Percentiles rank a stretch among this genome's conserved stretches.
Conservation (phyloP, 2,888 invertebrate genomes). For the Thera britannica region DNA sequence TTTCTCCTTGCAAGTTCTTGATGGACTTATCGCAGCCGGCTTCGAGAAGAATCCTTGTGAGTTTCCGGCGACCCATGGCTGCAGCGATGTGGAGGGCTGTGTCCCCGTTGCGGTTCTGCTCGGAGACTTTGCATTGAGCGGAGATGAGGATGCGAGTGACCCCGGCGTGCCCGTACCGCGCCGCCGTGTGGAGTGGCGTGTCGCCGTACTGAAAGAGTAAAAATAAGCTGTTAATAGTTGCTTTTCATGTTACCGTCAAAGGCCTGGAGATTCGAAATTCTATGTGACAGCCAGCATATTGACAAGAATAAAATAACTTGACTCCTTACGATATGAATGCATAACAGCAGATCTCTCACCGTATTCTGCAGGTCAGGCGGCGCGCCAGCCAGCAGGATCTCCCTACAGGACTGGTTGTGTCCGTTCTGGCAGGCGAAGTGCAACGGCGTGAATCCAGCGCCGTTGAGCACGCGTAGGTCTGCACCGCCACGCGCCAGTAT, state of each 20-base stretch:
- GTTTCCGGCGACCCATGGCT: conserved; percentile 96
- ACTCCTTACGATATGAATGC: neutral
- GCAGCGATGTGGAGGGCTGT: conserved; percentile 97
- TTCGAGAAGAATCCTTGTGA: conserved; percentile 95
- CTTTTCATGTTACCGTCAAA: neutral
- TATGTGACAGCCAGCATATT: too few relatives aligned
- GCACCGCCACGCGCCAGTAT: conserved; percentile 87
- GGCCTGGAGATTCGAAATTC: neutral
- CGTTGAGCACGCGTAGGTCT: conserved; percentile 88
- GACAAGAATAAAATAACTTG: too few relatives aligned
- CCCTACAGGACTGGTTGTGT: conserved; percentile 97
- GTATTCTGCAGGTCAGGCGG: conserved; percentile 96
- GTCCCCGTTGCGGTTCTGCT: conserved; percentile 98
- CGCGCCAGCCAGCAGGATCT: conserved; percentile 93
- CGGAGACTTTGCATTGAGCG: conserved; percentile 93
- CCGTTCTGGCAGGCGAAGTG: conserved; percentile 98
- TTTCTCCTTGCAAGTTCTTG: conserved; percentile 95
- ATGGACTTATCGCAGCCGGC: conserved; percentile 89
- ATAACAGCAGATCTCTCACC: conserved; percentile 74
- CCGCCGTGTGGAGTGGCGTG: conserved; percentile 96
- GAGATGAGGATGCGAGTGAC: conserved; percentile 97
- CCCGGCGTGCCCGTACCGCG: conserved; percentile 98
- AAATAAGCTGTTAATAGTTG: neutral
- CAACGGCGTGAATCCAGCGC: conserved; percentile 96
- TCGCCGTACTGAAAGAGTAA: conserved; percentile 92